Base-by-base conservation (phyloP, 2,888 invertebrate genomes). In the Rhimphoctona megacephalus region DNA sequence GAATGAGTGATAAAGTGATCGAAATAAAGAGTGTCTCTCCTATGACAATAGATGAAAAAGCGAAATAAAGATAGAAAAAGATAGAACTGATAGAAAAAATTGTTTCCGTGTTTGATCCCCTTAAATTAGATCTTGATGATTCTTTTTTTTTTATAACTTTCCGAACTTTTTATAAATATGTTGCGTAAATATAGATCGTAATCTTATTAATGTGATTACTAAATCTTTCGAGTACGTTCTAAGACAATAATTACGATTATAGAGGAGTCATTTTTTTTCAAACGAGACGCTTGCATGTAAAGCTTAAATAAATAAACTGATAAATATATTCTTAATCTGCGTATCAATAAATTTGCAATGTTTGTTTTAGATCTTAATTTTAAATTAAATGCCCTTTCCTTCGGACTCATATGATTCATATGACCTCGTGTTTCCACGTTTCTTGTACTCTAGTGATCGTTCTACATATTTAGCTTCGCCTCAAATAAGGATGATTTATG, bases 1-100 rank as follows among this genome's bases (percentile, higher is more conserved):
- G 54, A 72, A 81, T 76, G 73, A 66, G 72, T 64, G 61, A 81
- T 73, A 72, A 73, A 73, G 72, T 64, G 72, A 72, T 66, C 72
- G 81, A 72, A 81, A 64, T 64, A 73, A 81, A 81, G 70, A n/a
- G 73, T 81, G 52, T 72, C 73, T 64, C 36, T 14, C 25, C 2
- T 36, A 5, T 25, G 49, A 33, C 64, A 72, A 52, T 52, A 22
- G 49, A 64, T 46, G 49, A 72, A 52, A 46, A 74, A 25, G 39
- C 17, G 39, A 39, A 33, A 33, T 36, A 7, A 52, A 22, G 67
- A 49, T 22, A 2, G 46, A 36, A 57, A 22, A 39, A 39, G 46
- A 76, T 2, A 43, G 36, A 81, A 73, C 57, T 52, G 22, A 14
- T 81, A 17, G 30, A 61, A 30, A 61, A 61, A 61, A 30, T 72